Base-by-base conservation (phyloP, 2,888 invertebrate genomes). In the Harpalus rufipes region DNA sequence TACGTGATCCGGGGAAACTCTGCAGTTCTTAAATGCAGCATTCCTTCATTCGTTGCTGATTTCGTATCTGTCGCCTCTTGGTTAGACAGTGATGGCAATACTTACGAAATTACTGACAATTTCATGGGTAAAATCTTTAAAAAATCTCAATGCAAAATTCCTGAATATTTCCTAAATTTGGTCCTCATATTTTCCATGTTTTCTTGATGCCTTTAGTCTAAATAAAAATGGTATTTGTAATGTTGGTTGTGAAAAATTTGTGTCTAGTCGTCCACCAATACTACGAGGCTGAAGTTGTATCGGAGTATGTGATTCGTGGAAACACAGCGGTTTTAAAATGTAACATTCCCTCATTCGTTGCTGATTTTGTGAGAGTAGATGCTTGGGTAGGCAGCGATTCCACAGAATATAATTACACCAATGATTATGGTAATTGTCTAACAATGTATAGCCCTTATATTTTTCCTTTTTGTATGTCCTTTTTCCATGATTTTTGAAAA, bases 1-100 rank as follows among this genome's bases (percentile, higher is more conserved):
- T 97, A 97, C 92, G 97, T 97, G 86, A 97, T 97, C 89, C 94
- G 95, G 89, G 97, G 97, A 86, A 97, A 97, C 90, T 94, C 96
- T 76, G 97, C 97, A 7, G 95, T 97, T 86, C 92, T 97, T 63
- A 97, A 97, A 91, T 97, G 97, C 92, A 96, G 96, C 88, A 97
- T 97, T 89, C 97, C 97, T 58, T 96, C 96, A 86, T 97, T 97
- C 91, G 96, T 97, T 86, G 95, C 96, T 79, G 97, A 98, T 92
- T 98, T 97, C 92, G 96, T 98, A 83, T 94, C 94, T 90, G 97
- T 98, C 81, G 94, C 95, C 89, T 95, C 96, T 87, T 97, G 97
- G 97, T 91, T 94, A 89, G 96, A 96, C 91, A 95, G 95, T 89
- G 95, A 96, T 87, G 96, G 96, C 87, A 94, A 95, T 89, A 94